These are phyloP conservation scores for Hippocampus guttulatus DNA, from an alignment of 2,113 vertebrate species.

Conservation along the genomic window DNA sequence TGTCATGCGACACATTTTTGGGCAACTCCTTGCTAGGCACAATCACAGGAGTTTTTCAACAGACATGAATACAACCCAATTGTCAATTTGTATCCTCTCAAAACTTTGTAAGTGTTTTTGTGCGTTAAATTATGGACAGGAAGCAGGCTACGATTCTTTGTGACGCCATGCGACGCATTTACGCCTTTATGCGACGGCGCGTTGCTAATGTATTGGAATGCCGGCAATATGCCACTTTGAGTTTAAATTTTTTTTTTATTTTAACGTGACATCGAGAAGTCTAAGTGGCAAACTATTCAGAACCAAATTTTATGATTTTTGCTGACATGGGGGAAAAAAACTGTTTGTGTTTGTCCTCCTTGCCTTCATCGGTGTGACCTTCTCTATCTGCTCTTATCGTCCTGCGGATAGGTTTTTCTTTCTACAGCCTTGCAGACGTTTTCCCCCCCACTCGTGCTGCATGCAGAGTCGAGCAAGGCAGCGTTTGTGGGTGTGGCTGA, in stretches of 20 bases:
- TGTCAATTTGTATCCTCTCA: no score
- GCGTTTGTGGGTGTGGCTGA: background rate
- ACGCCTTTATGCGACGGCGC: no score
- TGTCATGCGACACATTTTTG: no score
- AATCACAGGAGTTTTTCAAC: no score
- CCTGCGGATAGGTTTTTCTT: background rate
- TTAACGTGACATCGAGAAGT: background rate
- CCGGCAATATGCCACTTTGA: background rate
- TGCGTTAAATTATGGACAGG: no score
- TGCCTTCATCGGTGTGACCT: background rate
- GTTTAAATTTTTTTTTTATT: background rate
- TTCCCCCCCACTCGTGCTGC: background rate
- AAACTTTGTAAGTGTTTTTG: no score
- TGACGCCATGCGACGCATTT: no score
- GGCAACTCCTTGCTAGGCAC: no score
- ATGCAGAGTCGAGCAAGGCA: background rate
- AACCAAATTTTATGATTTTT: background rate
- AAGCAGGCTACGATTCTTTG: no score
- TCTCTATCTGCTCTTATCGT: constrained; percentile 1
- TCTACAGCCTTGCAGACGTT: background rate
- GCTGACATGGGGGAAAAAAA: background rate
- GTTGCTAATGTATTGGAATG: background rate
- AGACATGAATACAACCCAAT: no score
- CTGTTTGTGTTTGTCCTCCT: background rate
- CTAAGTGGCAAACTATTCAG: background rate